Conservation (phyloP, 2,113 vertebrate genomes). For the Xiphorhynchus elegans region DNA sequence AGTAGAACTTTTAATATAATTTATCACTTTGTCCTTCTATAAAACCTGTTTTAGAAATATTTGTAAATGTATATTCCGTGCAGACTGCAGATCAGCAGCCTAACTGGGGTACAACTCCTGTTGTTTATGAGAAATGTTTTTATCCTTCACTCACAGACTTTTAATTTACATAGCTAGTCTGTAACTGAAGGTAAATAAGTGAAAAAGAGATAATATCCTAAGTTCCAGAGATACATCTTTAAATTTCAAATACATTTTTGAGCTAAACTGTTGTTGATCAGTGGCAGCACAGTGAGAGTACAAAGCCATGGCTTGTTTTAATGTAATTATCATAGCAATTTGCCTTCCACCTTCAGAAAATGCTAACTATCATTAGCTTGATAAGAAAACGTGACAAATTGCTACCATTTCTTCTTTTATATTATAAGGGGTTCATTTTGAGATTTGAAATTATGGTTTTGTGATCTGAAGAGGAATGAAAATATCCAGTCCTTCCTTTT, state of each 20-base stretch:
- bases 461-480: slow-evolving; percentile 44
- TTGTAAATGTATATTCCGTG: neutral
- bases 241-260: neutral
- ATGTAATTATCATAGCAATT: slow-evolving; percentile 64
- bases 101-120: neutral
- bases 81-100: neutral
- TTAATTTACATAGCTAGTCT: neutral
- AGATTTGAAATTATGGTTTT: slow-evolving; percentile 61
- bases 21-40: neutral
- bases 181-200: neutral
- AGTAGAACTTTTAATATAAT: neutral
- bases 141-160: neutral
- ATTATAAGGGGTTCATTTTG: slow-evolving; percentile 48
- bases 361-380: slow-evolving; percentile 58
- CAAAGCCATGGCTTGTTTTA: slow-evolving; percentile 49
- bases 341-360: slow-evolving; percentile 62
- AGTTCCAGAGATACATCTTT: neutral
- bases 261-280: neutral
- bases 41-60: neutral
- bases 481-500: slow-evolving; percentile 48
- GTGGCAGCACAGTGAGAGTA: neutral
- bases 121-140: neutral
- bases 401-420: slow-evolving; percentile 44
- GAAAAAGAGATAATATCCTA: neutral
- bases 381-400: slow-evolving; percentile 68